Percentiles rank a stretch among this genome's conserved stretches.
Evolutionary conservation across 2,888 invertebrate genomes (phyloP).

Genomic region (Omphaloscelis lunosa): DNA sequence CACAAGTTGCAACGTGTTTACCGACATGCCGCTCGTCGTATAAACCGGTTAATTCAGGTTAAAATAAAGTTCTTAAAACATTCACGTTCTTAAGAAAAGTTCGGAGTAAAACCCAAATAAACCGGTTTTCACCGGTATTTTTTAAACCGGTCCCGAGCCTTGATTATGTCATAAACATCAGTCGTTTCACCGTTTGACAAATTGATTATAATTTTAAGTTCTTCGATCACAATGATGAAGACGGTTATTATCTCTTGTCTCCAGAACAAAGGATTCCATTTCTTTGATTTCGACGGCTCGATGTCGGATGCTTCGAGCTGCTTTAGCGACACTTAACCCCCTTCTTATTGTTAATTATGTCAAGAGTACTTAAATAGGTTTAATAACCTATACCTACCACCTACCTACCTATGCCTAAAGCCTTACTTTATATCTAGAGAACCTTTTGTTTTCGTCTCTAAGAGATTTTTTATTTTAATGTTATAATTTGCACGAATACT

Average conservation of each 20-base stretch:
- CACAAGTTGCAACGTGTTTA: no score
- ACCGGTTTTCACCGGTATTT: no score
- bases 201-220: background rate
- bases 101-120: no score
- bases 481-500: slow-evolving; percentile 1
- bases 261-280: slow-evolving; percentile 29
- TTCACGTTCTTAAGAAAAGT: no score
- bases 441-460: slow-evolving; percentile 22
- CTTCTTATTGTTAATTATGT: background rate
- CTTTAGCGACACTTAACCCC: slow-evolving; percentile 19
- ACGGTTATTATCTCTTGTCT: slow-evolving; percentile 39
- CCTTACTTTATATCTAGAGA: slow-evolving; percentile 19
- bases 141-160: no score
- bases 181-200: background rate
- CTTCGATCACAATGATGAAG: background rate
- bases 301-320: slow-evolving; percentile 32
- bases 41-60: no score
- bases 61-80: no score
- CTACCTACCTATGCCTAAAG: no score
- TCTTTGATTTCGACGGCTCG: slow-evolving; percentile 13
- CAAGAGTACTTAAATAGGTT: slow-evolving; percentile 3
- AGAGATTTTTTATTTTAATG: slow-evolving; percentile 14
- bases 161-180: no score
- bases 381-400: no score
- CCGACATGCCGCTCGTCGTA: no score